Base-by-base conservation (phyloP, 2,113 vertebrate species). In the Merops nubicus region DNA sequence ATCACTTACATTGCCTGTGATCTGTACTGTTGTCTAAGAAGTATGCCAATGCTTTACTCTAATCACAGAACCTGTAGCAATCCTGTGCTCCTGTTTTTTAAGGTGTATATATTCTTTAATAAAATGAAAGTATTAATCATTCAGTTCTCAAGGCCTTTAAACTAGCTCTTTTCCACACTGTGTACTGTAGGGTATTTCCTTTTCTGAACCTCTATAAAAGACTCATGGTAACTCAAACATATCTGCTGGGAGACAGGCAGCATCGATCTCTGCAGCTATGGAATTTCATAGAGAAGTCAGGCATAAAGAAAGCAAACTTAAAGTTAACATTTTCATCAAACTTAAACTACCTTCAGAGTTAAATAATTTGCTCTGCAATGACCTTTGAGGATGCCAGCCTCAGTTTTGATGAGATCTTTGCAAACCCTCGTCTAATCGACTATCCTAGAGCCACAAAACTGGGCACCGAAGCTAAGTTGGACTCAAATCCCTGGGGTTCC, bases 401-500 rank as follows among this genome's bases (percentile, higher is more conserved):
- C 12, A 23, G 34, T 29, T 85, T 25, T 28, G 22, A 51, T 20
- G 38, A 74, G 29, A 38, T 12, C 63, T 73, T 50, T 42, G 56
- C 9, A 74, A 43, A 68, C 78, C 45, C 70, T 80, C n/a, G 25
- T 7, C 45, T 47, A 4, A 20, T 26, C 1, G 3, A 11, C 75
- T 31, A 6, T 6, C 26, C 12, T 48, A 31, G 34, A 67, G 18
- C 36, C 77, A 62, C 12, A 65, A 53, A 57, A 34, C 33, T 45
- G 34, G 22, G 43, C 38, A 42, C 31, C 16, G 28, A 68, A 78
- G 68, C 73, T 31, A 36, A 38, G 69, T 18, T 77, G 18, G n/a
- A 16, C 42, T 33, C 34, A 42, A 64, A 6, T 59, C 22, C 50
- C 22, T 0, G 0, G 4, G 2, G 5, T 60, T 60, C 45, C 78